Percentiles rank a stretch among this genome's conserved stretches.
Evolutionary conservation across 2,888 invertebrate species (phyloP).

Genomic region (Lumbricus terrestris): DNA sequence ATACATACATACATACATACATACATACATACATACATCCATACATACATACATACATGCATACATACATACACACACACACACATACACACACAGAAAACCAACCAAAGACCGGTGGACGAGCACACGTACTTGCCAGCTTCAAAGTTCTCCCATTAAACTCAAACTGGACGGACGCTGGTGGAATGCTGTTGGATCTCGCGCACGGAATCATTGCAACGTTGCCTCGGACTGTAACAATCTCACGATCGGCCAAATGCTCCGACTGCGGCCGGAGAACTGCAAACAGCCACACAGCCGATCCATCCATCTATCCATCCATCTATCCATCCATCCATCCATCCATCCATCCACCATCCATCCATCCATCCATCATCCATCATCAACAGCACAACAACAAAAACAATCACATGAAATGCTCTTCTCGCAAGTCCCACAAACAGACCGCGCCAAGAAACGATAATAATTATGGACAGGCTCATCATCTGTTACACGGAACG

Average conservation of each 20-base stretch:
- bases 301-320: background rate
- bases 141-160: constrained; percentile 8
- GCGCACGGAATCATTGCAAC: constrained; percentile 5
- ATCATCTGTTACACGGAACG: background rate
- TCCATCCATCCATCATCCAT: no score
- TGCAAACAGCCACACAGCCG: background rate
- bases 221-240: constrained; percentile 6
- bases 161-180: background rate
- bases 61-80: background rate
- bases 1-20: background rate
- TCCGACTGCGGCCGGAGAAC: background rate
- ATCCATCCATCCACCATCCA: no score
- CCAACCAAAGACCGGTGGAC: background rate
- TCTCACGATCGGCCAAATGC: constrained; percentile 12
- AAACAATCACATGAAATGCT: background rate
- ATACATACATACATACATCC: background rate
- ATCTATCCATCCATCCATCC: no score
- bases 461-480: background rate
- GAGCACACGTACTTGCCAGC: background rate
- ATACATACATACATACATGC: background rate
- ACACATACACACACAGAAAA: background rate
- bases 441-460: background rate
- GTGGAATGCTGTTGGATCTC: background rate
- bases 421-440: background rate
- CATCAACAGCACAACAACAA: background rate